These are phyloP conservation scores for Eupeodes luniger DNA, from an alignment of 2,888 invertebrate genomes.

Conservation along the genomic window DNA sequence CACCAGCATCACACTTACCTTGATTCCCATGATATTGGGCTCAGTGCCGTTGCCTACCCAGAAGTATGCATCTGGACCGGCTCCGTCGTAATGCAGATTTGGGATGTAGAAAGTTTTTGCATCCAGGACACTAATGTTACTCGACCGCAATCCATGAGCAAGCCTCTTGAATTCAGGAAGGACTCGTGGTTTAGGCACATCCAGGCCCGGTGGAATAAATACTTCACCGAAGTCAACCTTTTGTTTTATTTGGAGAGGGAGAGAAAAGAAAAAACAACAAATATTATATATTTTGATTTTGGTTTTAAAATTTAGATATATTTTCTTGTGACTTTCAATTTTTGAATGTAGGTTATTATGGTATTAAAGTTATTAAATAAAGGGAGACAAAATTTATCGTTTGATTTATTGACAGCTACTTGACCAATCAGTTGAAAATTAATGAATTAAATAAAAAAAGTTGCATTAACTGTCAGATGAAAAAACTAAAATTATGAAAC, in stretches of 20 bases:
- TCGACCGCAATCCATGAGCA: constrained; percentile 94
- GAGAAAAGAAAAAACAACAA: constrained; percentile 72
- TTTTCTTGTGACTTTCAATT: neutral
- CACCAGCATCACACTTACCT: constrained; percentile 84
- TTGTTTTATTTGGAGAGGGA: constrained; percentile 5
- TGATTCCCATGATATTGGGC: constrained; percentile 92
- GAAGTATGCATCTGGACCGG: constrained; percentile 96
- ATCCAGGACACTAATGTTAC: constrained; percentile 95
- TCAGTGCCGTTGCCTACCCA: constrained; percentile 96
- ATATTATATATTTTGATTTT: neutral
- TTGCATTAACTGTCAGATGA: no score
- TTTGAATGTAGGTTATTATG: neutral
- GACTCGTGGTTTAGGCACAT: constrained; percentile 91
- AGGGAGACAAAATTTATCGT: no score
- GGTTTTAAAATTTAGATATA: neutral
- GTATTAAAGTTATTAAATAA: no score
- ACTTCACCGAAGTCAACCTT: constrained; percentile 96
- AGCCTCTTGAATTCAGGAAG: constrained; percentile 94
- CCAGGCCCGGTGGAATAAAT: constrained; percentile 89
- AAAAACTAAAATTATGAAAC: no score
- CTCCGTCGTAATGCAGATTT: constrained; percentile 95
- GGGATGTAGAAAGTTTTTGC: constrained; percentile 96
- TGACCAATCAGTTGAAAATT: no score
- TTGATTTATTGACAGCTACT: no score
- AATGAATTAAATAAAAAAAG: no score